Evolutionary conservation across 2,888 invertebrate species (phyloP).

Genomic region (Sesia bembeciformis): DNA sequence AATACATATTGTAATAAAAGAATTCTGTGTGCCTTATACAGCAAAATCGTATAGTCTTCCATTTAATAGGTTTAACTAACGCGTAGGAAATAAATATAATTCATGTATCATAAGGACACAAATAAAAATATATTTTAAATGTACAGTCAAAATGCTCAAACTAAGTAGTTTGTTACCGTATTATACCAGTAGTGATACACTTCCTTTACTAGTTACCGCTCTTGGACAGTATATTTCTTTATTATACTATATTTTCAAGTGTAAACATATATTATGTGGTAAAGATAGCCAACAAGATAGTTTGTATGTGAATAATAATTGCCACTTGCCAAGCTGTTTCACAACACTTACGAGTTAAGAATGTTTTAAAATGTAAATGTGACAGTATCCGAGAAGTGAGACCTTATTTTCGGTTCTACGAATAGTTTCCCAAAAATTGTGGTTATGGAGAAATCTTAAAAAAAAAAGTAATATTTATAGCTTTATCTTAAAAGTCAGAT

Average conservation of each 20-base stretch:
- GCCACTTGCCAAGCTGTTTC: too few relatives aligned
- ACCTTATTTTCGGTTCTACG: too few relatives aligned
- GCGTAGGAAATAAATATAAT: neutral
- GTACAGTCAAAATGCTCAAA: neutral
- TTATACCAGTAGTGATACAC: conserved; percentile 25
- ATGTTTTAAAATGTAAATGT: too few relatives aligned
- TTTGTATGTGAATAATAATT: too few relatives aligned
- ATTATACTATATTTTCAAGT: neutral
- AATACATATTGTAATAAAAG: conserved; percentile 9
- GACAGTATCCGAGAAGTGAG: too few relatives aligned
- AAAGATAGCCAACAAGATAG: neutral
- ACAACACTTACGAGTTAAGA: too few relatives aligned
- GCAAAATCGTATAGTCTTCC: conserved; percentile 69
- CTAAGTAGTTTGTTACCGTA: conserved; percentile 41
- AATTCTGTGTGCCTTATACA: conserved; percentile 64
- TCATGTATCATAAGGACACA: neutral
- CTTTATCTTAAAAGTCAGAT: too few relatives aligned
- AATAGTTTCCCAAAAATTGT: too few relatives aligned
- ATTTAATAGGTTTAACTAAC: conserved; percentile 8
- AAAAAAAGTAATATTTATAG: too few relatives aligned
- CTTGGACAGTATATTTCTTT: conserved; percentile 14
- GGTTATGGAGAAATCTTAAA: too few relatives aligned
- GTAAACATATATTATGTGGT: neutral
- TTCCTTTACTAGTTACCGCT: conserved; percentile 54
- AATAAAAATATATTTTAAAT: neutral